A percentile compares a stretch with the other conserved stretches of the same genome.
Conservation (phyloP, 2,113 vertebrate genomes). For the Sprattus sprattus region DNA sequence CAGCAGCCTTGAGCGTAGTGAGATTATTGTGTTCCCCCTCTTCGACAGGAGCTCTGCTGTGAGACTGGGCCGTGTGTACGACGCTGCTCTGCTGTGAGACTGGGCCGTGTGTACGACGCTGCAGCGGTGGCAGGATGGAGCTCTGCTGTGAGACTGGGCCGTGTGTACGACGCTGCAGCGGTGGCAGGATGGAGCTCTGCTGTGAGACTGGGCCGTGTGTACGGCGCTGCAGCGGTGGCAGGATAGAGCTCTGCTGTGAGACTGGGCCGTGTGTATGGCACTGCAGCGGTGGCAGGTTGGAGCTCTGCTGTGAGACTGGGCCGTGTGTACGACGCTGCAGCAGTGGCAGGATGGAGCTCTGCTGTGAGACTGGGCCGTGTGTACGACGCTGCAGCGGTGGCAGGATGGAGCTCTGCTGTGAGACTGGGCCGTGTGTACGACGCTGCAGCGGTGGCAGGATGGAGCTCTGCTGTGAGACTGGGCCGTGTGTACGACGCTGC, state of each 20-base stretch:
- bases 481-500: neutral
- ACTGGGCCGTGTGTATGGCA: neutral
- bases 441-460: neutral
- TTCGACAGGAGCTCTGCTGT: neutral
- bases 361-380: neutral
- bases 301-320: neutral
- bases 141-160: neutral
- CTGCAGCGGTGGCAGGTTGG: neutral
- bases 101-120: neutral
- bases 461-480: neutral
- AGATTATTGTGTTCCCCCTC: neutral
- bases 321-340: neutral
- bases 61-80: neutral
- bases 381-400: neutral
- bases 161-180: neutral
- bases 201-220: neutral
- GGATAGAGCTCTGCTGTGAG: neutral
- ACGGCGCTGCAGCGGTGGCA: neutral
- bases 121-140: neutral
- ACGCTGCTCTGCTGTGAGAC: neutral
- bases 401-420: neutral
- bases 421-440: neutral
- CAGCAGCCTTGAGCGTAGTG: neutral
- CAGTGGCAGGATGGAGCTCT: neutral
- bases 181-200: neutral